Evolutionary conservation across 2,797 vertebrate species (phyloP), one percentile per base, ranked within the genome.

Genomic region (Helarctos malayanus): DNA sequence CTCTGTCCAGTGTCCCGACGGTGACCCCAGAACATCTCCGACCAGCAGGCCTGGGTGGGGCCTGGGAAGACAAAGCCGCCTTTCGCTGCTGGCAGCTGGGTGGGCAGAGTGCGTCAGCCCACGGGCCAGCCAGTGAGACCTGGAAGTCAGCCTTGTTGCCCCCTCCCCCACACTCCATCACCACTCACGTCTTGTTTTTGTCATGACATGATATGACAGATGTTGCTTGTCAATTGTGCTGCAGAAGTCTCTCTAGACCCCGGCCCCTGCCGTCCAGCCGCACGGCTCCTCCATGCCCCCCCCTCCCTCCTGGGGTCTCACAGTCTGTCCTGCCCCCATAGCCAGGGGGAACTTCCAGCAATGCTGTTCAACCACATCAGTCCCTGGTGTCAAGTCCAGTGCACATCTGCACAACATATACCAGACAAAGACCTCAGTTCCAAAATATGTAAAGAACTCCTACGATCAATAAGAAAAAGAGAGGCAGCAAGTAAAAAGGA

Each of bases 1-100:
- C 76, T 79, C 80, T 96, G 63, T 88, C 29, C 93, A 47, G 76
- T 97, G 98, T 98, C 98, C 97, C 56, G 92, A 97, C 61, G 18
- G 76, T 95, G 97, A 98, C 98, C 97, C 89, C 92, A 16, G 76
- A 47, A 63, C 95, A 95, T 92, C 96, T 89, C 86, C 0, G 9
- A 85, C 76, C 92, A 97, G 80, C 93, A 88, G 89, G 89, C 96
- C 56, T 57, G 89, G 96, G 83, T 79, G 93, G 91, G 56, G 80
- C 89, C 56, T 7, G 76, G 32, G 52, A 83, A n/a, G 81, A 98
- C 97, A 98, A 97, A 97, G 97, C 93, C 0, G 85, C 73, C 96
- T 97, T 97, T 98, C 92, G 97, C 92, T 73, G 78, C 38, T 1
- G 7, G 45, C 0, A 0, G 57, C 84, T 32, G 35, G 93, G 91